These are phyloP conservation scores for Drosophila diplacantha DNA, from an alignment of 2,888 invertebrate genomes.

Conservation along the genomic window DNA sequence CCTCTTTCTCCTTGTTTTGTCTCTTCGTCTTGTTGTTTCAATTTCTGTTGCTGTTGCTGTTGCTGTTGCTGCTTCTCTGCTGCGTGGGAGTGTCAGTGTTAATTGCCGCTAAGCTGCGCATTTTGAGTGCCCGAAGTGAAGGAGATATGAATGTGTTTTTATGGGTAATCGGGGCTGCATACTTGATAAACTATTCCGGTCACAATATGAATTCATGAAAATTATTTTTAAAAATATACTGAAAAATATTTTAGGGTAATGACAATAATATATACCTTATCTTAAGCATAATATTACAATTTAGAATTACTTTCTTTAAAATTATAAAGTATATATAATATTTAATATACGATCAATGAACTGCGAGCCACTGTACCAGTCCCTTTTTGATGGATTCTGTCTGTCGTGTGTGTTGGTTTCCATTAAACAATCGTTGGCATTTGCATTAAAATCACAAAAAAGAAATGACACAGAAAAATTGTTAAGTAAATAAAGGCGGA, in stretches of 20 bases:
- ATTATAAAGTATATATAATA: neutral
- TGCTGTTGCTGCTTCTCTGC: conserved; percentile 13
- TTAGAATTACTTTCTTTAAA: too few relatives aligned
- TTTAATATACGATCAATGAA: neutral
- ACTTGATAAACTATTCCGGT: conserved; percentile 26
- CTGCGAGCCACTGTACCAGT: conserved; percentile 33
- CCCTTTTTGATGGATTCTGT: conserved; percentile 46
- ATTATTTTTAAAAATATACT: too few relatives aligned
- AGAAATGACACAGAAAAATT: conserved; percentile 9
- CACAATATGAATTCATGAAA: neutral
- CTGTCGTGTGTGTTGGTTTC: conserved; percentile 9
- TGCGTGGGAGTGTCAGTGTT: conserved; percentile 68
- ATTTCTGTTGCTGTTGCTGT: conserved; percentile 8
- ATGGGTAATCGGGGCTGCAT: conserved; percentile 57
- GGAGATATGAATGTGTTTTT: conserved; percentile 53
- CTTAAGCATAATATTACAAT: neutral
- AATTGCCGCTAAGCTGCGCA: conserved; percentile 66
- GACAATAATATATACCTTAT: too few relatives aligned
- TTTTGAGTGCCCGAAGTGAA: conserved; percentile 42
- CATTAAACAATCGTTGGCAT: conserved; percentile 43
- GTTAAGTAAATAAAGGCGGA: conserved; percentile 10
- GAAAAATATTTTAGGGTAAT: neutral
- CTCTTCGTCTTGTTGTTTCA: conserved; percentile 28
- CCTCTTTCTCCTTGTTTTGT: conserved; percentile 9
- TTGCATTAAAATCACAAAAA: conserved; percentile 41